Conservation (phyloP, 2,113 vertebrate species). For the Dinomys branickii region DNA sequence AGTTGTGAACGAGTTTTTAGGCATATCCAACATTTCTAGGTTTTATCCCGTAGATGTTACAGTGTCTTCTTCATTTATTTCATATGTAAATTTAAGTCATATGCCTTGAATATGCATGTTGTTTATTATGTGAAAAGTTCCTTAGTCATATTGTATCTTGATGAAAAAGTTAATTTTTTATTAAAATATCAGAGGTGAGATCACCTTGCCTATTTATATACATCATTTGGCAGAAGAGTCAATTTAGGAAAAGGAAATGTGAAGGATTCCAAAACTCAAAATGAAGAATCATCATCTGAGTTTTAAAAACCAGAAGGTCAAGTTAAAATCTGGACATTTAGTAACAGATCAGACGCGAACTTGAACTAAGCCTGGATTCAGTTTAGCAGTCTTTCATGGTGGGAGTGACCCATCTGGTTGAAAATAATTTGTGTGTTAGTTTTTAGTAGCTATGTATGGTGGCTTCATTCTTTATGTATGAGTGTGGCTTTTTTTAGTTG, state of each 20-base stretch:
- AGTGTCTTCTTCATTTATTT: conserved; percentile 48
- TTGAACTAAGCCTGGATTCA: conserved; percentile 50
- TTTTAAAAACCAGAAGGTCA: conserved; percentile 56
- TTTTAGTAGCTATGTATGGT: neutral
- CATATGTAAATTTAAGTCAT: conserved; percentile 35
- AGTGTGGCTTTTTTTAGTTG: neutral
- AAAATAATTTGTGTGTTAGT: conserved; percentile 17
- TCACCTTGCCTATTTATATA: conserved; percentile 32
- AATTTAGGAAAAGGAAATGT: conserved; percentile 27
- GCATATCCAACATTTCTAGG: conserved; percentile 22
- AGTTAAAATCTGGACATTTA: conserved; percentile 58
- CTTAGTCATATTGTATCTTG: conserved; percentile 17
- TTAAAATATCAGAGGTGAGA: conserved; percentile 6
- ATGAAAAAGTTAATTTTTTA: conserved; percentile 55
- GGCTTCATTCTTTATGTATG: neutral
- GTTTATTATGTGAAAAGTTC: conserved; percentile 1
- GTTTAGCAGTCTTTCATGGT: neutral
- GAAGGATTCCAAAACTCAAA: conserved; percentile 12
- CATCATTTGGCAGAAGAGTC: neutral
- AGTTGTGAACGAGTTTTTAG: conserved; percentile 43
- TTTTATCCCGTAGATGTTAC: conserved; percentile 53
- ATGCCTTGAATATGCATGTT: conserved; percentile 24
- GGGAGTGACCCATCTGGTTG: conserved; percentile 2
- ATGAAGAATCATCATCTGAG: conserved; percentile 36
- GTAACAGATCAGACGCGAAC: conserved; percentile 27